phyloP scores from a whole-genome alignment of 2,797 vertebrate genomes.

The Paguma larvata region DNA sequence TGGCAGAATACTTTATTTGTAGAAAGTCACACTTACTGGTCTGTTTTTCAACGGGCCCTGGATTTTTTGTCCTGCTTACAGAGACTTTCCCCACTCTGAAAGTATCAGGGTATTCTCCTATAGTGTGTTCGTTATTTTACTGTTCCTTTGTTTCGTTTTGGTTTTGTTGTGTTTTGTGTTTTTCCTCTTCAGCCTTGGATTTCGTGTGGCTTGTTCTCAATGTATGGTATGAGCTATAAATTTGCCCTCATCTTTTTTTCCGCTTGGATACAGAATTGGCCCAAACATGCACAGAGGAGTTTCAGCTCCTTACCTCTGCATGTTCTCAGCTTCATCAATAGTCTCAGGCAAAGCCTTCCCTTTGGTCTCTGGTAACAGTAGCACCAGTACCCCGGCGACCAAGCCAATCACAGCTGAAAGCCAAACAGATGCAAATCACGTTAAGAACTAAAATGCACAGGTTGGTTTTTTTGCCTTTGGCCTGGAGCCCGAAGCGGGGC shows the following conservation, averaged over 20 bases:
- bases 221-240: neutral
- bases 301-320: conserved; percentile 81
- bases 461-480: too few relatives aligned
- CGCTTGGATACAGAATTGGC: neutral
- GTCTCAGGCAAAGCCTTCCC: conserved; percentile 95
- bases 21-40: neutral
- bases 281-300: rapidly evolving
- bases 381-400: conserved; percentile 92
- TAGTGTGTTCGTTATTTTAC: neutral
- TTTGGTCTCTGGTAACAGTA: conserved; percentile 96
- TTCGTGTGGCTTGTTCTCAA: neutral
- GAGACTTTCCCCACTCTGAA: neutral
- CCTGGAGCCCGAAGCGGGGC: too few relatives aligned
- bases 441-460: neutral
- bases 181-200: neutral
- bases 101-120: neutral
- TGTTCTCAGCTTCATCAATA: conserved; percentile 94
- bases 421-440: neutral
- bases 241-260: neutral
- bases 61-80: neutral
- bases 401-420: conserved; percentile 91
- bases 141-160: neutral
- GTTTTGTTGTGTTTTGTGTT: neutral
- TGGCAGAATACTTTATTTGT: neutral
- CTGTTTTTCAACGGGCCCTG: neutral